Evolutionary conservation across 53 echinoderm and acorn worm species (phyloP), one percentile per base, ranked within the genome.

Genomic region (Holothuria scabra): DNA sequence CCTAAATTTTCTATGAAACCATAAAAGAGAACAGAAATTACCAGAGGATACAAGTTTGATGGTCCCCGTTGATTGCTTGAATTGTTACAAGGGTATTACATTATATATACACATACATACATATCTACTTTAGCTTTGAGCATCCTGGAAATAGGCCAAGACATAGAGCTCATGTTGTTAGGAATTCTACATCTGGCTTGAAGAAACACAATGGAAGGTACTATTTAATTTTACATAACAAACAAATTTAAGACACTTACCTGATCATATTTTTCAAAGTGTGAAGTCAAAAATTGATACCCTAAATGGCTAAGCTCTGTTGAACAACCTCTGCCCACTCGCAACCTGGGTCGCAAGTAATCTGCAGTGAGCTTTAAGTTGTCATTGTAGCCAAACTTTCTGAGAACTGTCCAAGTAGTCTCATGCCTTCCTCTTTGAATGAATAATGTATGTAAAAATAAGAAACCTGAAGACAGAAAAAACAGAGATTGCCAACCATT

Each of bases 211-310:
- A 30, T 19, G 35, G 34, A 46, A 24, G 14, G 2, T 74, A 38
- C 18, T 38, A 1, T 7, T 20, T 19, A 52, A 14, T 52, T 52
- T 18, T 18, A 46, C 38, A 31, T 35, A 19, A n/a, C n/a, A n/a
- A 18, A 16, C 55, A 52, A 78, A 10, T 23, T 28, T 0, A 20
- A 19, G 52, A 2, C 22, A 16, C 87, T 67, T 89, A 97, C 99
- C 94, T 94, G 92, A 76, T 97, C 99, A 81, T 97, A 97, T 80
- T 97, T 97, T 79, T 97, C 99, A 91, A 97, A 97, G 59, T 90
- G 94, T 62, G 91, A 78, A 58, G 99, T 97, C 25, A 97, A 68
- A 65, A 94, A 97, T 76, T 97, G 99, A 65, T 97, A 97, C 21
- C 99, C 99, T 70, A 97, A 67, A 82, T 97, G 99, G 66, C 94